Percentiles rank a stretch among this genome's conserved stretches.
Conservation (phyloP, 2,113 vertebrate genomes). For the Serilophus lunatus region DNA sequence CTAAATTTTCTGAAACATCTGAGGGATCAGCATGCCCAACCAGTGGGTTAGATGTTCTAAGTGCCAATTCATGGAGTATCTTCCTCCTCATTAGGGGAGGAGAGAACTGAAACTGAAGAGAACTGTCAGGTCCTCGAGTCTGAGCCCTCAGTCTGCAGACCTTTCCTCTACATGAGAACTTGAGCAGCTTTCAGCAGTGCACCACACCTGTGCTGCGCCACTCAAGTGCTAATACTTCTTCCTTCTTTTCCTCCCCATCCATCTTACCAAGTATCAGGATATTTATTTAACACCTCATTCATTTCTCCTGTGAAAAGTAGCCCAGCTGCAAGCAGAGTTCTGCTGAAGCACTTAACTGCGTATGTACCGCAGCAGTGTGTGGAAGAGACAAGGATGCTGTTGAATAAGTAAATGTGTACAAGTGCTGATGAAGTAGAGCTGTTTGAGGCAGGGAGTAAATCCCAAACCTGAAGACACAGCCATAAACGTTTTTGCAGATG, state of each 20-base stretch:
- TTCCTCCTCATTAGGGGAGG: not conserved
- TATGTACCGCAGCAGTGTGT: not conserved
- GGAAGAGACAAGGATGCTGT: not conserved
- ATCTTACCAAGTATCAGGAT: slow-evolving; percentile 12
- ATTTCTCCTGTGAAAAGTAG: slow-evolving; percentile 23
- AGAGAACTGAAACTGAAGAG: not conserved
- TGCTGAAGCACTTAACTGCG: not conserved
- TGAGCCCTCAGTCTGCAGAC: not conserved
- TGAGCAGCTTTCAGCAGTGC: not conserved
- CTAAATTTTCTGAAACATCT: not conserved
- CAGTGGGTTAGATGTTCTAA: not conserved
- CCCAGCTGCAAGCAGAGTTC: not conserved
- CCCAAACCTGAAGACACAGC: not conserved
- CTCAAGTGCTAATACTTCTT: slow-evolving; percentile 5
- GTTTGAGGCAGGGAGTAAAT: slow-evolving; percentile 19
- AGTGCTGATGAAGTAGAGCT: not conserved
- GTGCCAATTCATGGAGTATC: not conserved
- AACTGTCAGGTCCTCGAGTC: not conserved
- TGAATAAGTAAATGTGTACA: not conserved
- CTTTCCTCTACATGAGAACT: not conserved
- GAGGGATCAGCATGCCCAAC: not conserved
- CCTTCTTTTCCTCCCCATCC: not conserved
- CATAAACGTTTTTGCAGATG: not conserved
- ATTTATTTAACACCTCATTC: slow-evolving; percentile 49
- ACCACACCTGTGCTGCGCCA: not conserved